Base-by-base conservation (phyloP, 2,113 vertebrate genomes). In the Stomatorhinus ivindoensis region DNA sequence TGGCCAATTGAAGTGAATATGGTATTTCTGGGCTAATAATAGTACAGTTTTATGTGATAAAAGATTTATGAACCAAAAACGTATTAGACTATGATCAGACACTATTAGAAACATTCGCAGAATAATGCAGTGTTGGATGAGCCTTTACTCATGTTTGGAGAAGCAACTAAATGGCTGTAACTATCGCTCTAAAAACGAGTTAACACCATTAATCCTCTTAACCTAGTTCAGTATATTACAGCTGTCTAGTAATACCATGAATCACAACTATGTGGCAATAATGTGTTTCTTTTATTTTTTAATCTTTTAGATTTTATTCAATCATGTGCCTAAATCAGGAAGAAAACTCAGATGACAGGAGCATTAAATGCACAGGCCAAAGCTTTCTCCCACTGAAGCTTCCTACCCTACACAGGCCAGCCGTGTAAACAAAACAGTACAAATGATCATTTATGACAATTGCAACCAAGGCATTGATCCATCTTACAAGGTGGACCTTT, bases 1-100 rank as follows among this genome's bases (percentile, higher is more conserved):
- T 15, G 88, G 76, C 35, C 80, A 27, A 31, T 89, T 89, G 50
- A 76, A 73, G 84, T 42, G 17, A 46, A 76, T 21, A 47, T 7
- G 39, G 17, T 86, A 89, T 82, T 58, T 89, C 76, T 46, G 39
- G 39, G 88, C 35, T 44, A 89, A 53, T n/a, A 80, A 88, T 47
- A 84, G 82, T 9, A 84, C 24, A 47, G 82, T 10, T 46, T 24
- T 47, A 84, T 84, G 44, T 84, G 15, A 87, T 31, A 35, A 50
- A 87, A 50, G 11, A 27, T 86, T 27, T 86, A 86, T 86, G 47
- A 86, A 50, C n/a, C 24, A 84, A 84, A 84, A 47, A 47, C 82
- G 3, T 42, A 46, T 84, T 47, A 47, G 13, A 31, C 69, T 76
- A 76, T 47, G 46, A n/a, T 85, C 42, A 85, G 83, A 85, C 46